These are phyloP conservation scores for Antigone vipio DNA, from an alignment of 2,113 vertebrate species.

Conservation along the genomic window DNA sequence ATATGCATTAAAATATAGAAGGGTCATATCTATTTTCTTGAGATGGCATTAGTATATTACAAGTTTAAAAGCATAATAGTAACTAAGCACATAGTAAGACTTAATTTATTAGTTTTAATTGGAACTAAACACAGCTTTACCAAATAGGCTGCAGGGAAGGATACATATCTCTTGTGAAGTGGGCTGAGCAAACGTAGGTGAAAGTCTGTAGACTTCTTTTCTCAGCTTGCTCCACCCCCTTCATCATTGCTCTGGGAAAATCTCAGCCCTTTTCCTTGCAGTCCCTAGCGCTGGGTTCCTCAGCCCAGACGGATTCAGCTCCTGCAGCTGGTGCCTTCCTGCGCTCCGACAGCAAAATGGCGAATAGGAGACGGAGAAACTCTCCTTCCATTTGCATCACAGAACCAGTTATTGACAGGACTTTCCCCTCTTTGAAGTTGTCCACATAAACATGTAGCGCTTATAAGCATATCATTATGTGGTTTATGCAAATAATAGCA, in stretches of 20 bases:
- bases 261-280: neutral
- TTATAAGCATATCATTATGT: neutral
- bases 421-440: neutral
- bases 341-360: neutral
- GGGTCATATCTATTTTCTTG: neutral
- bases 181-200: neutral
- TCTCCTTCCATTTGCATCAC: neutral
- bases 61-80: neutral
- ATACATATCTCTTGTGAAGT: neutral
- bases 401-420: neutral
- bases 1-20: neutral
- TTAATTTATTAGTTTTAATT: neutral
- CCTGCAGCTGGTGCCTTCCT: neutral
- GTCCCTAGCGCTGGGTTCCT: neutral
- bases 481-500: neutral
- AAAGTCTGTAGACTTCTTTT: neutral
- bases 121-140: neutral
- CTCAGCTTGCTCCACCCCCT: neutral
- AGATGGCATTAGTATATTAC: too few relatives aligned
- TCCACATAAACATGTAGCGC: neutral
- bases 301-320: neutral
- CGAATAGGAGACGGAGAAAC: neutral
- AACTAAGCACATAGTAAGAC: neutral
- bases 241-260: neutral
- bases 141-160: neutral